Base-by-base conservation (phyloP, 2,888 invertebrate genomes). In the Leucophora obtusa region DNA sequence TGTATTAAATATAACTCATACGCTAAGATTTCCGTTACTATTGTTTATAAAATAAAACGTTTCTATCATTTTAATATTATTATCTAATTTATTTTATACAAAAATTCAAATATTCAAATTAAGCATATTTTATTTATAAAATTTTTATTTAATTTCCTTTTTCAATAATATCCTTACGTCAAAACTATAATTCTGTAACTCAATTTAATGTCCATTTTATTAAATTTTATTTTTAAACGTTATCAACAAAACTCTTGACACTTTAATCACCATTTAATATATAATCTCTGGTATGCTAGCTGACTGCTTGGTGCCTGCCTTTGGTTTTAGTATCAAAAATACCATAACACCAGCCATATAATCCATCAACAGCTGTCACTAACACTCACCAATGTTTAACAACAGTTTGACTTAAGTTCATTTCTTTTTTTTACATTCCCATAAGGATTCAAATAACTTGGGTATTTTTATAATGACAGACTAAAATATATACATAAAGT, bases 311-410 rank as follows among this genome's bases (percentile, higher is more conserved):
- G 11, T 47, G 43, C n/a, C 43, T 47, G 43, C 43, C 6, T 17
- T 70, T 63, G 28, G 43, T 28, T 58, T 33, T 65, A 65, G 53
- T 43, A 71, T 54, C 53, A 62, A 63, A 47, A 54, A 24, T 66
- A 59, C 50, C 51, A 59, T 17, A 18, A 18, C 38, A 53, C 35
- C 59, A 65, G 59, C 38, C 53, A 43, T 54, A 69, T 73, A 68
- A 78, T 78, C 68, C 78, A 73, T 78, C 62, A 78, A 51, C 68
- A 73, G 72, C 68, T 78, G 78, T 63, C 78, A 78, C 38, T 73
- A 43, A 47, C 77, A 78, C 56, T 78, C 77, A 54, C 71, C 54
- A 68, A 28, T 62, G 54, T 62, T 68, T 60, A 77, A 56, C 60
- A 54, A 47, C 60, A 66, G 60, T 50, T 78, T 56, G 72, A 72